A percentile compares a stretch with the other conserved stretches of the same genome.
Conservation (phyloP, 1,140 invertebrate genomes). For the Drosophila saltans region DNA sequence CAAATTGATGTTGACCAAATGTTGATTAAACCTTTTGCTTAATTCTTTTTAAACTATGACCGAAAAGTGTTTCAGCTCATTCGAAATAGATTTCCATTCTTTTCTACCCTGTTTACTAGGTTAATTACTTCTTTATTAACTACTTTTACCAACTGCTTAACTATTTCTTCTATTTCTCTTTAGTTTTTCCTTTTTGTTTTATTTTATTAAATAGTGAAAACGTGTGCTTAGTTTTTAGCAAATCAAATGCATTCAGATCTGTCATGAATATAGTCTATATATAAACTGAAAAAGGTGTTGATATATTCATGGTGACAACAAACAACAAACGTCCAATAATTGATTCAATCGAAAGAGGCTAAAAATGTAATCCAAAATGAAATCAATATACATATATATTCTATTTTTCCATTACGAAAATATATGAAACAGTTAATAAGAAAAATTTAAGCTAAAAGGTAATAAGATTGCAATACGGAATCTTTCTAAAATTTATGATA, state of each 20-base stretch:
- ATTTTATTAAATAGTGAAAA: background rate
- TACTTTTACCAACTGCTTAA: too few relatives aligned
- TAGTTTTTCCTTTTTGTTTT: background rate
- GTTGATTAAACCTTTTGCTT: too few relatives aligned
- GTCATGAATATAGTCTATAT: constrained; percentile 13
- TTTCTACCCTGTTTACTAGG: too few relatives aligned
- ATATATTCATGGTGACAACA: constrained; percentile 36
- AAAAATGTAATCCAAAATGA: constrained; percentile 42
- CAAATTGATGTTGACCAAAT: too few relatives aligned
- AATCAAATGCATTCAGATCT: background rate
- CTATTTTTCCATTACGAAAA: constrained; percentile 17
- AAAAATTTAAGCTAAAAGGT: constrained; percentile 35
- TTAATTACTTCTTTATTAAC: too few relatives aligned
- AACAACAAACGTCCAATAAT: constrained; percentile 20
- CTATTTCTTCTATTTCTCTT: too few relatives aligned
- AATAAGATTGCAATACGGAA: constrained; percentile 3
- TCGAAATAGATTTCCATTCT: too few relatives aligned
- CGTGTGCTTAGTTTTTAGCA: background rate
- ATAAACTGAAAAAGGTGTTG: constrained; percentile 30
- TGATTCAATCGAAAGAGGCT: constrained; percentile 37
- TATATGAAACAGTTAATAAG: constrained; percentile 45
- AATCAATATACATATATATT: constrained; percentile 43
- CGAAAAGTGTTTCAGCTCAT: too few relatives aligned
- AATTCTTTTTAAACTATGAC: too few relatives aligned
- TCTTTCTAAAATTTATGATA: background rate